Percentiles rank a stretch among this genome's conserved stretches.
These are phyloP conservation scores for Tyrophagus putrescentiae DNA, from an alignment of 1,140 invertebrate genomes.

Conservation along the genomic window DNA sequence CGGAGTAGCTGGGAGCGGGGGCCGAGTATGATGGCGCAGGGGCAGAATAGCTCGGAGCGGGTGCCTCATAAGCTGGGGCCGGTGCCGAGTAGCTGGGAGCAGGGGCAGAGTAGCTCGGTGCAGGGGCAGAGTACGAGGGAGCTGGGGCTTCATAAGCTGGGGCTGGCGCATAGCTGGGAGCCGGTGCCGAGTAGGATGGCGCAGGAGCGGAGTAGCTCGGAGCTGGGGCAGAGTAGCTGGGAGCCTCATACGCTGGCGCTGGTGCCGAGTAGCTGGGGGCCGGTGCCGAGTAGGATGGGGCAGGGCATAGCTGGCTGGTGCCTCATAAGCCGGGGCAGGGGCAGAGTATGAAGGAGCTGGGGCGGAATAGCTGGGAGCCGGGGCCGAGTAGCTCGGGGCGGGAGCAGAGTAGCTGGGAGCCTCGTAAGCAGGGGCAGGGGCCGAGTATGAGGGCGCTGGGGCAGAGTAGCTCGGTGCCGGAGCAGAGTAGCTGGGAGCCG, in stretches of 20 bases:
- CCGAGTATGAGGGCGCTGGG: not conserved
- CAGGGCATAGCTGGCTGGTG: not conserved
- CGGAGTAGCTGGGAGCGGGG: not conserved
- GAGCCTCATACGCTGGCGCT: conserved; percentile 8
- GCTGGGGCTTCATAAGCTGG: conserved; percentile 15
- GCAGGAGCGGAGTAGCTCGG: not conserved
- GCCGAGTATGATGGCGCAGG: not conserved
- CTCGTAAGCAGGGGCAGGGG: not conserved
- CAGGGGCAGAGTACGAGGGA: not conserved
- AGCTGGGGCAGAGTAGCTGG: not conserved
- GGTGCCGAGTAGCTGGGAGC: not conserved
- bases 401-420: not conserved
- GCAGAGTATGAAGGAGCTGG: not conserved
- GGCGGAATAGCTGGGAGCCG: not conserved
- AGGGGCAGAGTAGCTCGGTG: not conserved
- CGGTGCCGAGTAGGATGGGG: not conserved
- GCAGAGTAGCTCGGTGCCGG: not conserved
- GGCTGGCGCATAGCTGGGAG: not conserved
- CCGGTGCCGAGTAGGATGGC: conserved; percentile 11
- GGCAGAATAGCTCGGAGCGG: not conserved
- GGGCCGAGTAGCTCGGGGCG: not conserved
- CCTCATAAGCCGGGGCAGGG: not conserved
- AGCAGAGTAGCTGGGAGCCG: not conserved
- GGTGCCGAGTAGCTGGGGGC: not conserved
- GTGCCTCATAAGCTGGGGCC: conserved; percentile 1